Conservation (phyloP, 2,797 vertebrate species). For the Ctenopoma kingsleyae region DNA sequence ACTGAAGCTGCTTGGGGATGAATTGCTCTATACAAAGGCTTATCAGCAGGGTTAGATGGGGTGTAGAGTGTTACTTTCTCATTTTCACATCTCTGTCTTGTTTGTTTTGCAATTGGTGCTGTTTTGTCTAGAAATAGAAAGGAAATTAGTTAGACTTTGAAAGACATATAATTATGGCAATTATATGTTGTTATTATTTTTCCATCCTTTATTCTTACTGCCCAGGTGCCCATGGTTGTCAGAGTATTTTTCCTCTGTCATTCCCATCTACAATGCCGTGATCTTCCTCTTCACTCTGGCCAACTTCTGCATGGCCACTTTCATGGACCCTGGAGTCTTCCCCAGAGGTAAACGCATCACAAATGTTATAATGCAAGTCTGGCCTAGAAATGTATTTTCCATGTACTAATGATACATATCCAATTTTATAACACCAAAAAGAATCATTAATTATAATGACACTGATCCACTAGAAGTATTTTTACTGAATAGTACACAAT, state of each 20-base stretch:
- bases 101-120: background rate
- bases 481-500: background rate
- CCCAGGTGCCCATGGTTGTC: conserved; percentile 94
- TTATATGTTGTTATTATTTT: background rate
- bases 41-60: conserved; percentile 10
- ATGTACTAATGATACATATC: background rate
- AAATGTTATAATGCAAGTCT: background rate
- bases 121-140: background rate
- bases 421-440: background rate
- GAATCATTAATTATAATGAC: background rate
- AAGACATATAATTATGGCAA: background rate
- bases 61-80: conserved; percentile 9
- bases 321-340: conserved; percentile 98
- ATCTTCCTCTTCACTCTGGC: conserved; percentile 97
- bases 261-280: conserved; percentile 91
- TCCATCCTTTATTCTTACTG: background rate
- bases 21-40: conserved; percentile 22
- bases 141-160: background rate
- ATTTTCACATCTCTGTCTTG: background rate
- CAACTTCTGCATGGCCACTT: conserved; percentile 99
- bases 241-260: conserved; percentile 88
- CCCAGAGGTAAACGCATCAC: conserved; percentile 89
- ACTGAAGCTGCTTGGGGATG: conserved; percentile 1
- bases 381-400: background rate
- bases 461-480: background rate